Percentiles rank a stretch among this genome's conserved stretches.
Conservation (phyloP, 2,888 invertebrate genomes). For the Apocheima hispidaria region DNA sequence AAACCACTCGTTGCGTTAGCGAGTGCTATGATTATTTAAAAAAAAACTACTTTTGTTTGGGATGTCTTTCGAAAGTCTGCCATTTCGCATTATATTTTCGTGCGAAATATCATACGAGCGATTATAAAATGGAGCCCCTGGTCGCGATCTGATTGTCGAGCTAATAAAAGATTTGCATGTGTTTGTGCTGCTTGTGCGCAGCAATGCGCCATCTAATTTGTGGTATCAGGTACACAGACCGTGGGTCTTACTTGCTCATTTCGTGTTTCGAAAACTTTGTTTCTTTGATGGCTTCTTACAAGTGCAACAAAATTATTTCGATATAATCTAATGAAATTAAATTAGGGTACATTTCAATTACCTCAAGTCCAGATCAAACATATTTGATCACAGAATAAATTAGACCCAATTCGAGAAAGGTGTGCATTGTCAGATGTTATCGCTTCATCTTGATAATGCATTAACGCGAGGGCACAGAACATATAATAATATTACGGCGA, state of each 20-base stretch:
- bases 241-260: slow-evolving; percentile 43
- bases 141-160: slow-evolving; percentile 83
- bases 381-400: not conserved
- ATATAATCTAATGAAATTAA: not conserved
- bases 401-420: not conserved
- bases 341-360: not conserved
- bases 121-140: too few relatives aligned
- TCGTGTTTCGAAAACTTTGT: slow-evolving; percentile 29
- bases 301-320: not conserved
- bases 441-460: slow-evolving; percentile 14
- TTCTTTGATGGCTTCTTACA: slow-evolving; percentile 14
- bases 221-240: slow-evolving; percentile 57
- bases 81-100: too few relatives aligned
- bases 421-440: not conserved
- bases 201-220: slow-evolving; percentile 69
- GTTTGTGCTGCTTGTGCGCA: slow-evolving; percentile 72
- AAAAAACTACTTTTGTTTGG: too few relatives aligned
- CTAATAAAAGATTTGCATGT: slow-evolving; percentile 83
- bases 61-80: too few relatives aligned
- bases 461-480: slow-evolving; percentile 11
- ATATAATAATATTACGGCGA: slow-evolving; percentile 12
- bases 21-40: too few relatives aligned
- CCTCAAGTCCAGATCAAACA: not conserved
- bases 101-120: too few relatives aligned
- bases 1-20: too few relatives aligned